phyloP scores from a whole-genome alignment of 2,797 vertebrate species.

The Pyrrhura leucotis region DNA sequence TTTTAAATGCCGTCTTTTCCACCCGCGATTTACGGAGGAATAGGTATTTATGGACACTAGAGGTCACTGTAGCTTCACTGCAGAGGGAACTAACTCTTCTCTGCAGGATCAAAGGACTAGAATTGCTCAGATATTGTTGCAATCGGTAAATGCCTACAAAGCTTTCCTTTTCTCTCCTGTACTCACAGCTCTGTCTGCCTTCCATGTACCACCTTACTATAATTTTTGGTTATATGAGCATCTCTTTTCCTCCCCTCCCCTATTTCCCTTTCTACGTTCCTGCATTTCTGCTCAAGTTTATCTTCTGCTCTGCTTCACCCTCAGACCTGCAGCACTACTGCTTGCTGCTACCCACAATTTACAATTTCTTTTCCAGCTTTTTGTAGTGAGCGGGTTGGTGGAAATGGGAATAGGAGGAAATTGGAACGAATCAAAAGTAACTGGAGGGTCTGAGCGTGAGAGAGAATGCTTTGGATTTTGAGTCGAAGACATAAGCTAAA shows the following conservation, averaged over 20 bases:
- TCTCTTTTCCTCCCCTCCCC: not conserved
- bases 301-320: not conserved
- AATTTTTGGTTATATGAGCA: not conserved
- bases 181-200: not conserved
- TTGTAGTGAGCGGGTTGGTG: not conserved
- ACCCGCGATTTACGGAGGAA: not conserved
- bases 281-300: not conserved
- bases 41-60: slow-evolving; percentile 40
- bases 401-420: not conserved
- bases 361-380: not conserved
- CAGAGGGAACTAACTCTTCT: not conserved
- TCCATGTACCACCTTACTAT: not conserved
- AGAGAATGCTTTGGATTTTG: not conserved
- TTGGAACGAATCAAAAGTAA: not conserved
- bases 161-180: not conserved
- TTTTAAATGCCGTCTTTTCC: not conserved
- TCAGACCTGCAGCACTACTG: not conserved
- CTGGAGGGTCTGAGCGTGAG: not conserved
- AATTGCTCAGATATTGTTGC: not conserved
- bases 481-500: not conserved
- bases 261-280: not conserved
- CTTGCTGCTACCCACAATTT: not conserved
- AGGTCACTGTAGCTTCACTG: slow-evolving; percentile 63
- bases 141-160: not conserved
- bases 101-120: not conserved